Percentiles rank a stretch among this genome's conserved stretches.
phyloP scores from a whole-genome alignment of 2,113 vertebrate species.

The Thermophis baileyi region DNA sequence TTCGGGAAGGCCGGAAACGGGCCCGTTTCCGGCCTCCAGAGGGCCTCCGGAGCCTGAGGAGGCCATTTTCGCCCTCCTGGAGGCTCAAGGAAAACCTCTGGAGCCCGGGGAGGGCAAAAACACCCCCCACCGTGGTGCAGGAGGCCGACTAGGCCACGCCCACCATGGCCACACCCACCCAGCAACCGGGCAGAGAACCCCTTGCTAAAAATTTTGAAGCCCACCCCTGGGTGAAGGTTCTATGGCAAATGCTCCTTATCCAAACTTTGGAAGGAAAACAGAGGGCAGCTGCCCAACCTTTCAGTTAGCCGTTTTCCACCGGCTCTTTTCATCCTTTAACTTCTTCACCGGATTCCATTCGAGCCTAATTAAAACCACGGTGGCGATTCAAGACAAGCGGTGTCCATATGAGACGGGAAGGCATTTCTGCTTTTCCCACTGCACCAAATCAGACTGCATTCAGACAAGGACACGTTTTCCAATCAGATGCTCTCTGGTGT shows the following conservation, averaged over 20 bases:
- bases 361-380: background rate
- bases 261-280: background rate
- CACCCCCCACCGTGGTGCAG: too few relatives aligned
- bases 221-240: too few relatives aligned
- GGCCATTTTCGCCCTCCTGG: too few relatives aligned
- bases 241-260: background rate
- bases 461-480: background rate
- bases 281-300: background rate
- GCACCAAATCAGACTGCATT: background rate
- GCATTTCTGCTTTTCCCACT: background rate
- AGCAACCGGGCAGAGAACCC: too few relatives aligned
- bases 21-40: too few relatives aligned
- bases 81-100: too few relatives aligned
- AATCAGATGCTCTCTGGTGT: background rate
- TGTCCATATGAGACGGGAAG: background rate
- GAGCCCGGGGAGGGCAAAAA: too few relatives aligned
- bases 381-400: fast-evolving
- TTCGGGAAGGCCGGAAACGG: too few relatives aligned
- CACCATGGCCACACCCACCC: too few relatives aligned
- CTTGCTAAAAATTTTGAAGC: too few relatives aligned
- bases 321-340: background rate
- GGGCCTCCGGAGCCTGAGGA: too few relatives aligned
- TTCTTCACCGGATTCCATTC: background rate
- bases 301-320: background rate
- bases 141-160: too few relatives aligned